Evolutionary conservation across 1,140 invertebrate species (phyloP), one percentile per base, ranked within the genome.

Genomic region (Pemphigus obesinymphae): DNA sequence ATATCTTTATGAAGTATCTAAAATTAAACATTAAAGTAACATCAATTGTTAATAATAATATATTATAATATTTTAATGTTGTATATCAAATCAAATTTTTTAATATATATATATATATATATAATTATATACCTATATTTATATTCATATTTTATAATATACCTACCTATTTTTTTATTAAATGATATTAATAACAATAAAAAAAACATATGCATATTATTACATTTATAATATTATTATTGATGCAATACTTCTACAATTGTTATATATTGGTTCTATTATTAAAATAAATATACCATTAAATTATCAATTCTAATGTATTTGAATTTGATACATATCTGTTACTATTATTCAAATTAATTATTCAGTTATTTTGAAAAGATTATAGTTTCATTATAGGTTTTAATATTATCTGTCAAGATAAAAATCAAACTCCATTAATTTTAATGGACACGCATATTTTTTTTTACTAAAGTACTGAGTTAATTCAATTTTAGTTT

Each of bases 1-100:
- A 31, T 97, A 97, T 87, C 86, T 96, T n/a, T 91, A 92, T 85
- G 94, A 96, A 84, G 82, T 85, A 15, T 75, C 72, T 11, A 53
- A 75, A 75, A 75, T 75, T 5, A 53, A 75, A 50, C 11, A 75
- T 53, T 53, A 3, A 29, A 50, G 10, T 23, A 4, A n/a, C 23
- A 68, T 20, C 8, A 20, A 3, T 63, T n/a, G n/a, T n/a, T n/a
- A n/a, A n/a, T n/a, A 53, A 50, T 20, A 20, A 50, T 20, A 3
- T 50, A 50, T 50, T 53, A 23, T 53, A 53, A 3, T 53, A 53
- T 53, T 53, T 53, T 53, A 53, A 23, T 53, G 3, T 53, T 53
- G 8, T 45, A 45, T 45, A 11, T 45, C 43, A 45, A 7, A 45
- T 45, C 10, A 45, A 5, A 45, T 45, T 11, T 45, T 45, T n/a